Conservation (phyloP, 2,113 vertebrate species). For the Chelonoidis abingdonii region DNA sequence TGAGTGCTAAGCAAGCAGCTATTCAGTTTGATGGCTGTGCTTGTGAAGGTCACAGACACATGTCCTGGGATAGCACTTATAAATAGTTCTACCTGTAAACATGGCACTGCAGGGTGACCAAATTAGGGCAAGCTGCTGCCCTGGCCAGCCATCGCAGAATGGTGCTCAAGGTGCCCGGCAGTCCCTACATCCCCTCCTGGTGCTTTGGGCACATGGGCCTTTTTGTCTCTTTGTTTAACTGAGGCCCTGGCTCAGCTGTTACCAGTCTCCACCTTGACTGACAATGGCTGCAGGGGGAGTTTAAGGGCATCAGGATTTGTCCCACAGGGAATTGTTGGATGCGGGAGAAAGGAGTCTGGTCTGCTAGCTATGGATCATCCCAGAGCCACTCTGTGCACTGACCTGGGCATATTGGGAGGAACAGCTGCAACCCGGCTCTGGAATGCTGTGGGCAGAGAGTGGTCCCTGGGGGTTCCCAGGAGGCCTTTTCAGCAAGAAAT, state of each 20-base stretch:
- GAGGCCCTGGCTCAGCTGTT: background rate
- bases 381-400: background rate
- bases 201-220: background rate
- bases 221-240: background rate
- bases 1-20: background rate
- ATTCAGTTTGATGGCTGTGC: background rate
- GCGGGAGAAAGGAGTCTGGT: too few species aligned
- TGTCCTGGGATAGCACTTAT: background rate
- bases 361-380: too few species aligned
- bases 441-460: background rate
- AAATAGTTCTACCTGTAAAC: conserved; percentile 17
- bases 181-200: background rate
- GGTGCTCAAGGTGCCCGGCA: background rate
- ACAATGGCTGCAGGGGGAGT: background rate
- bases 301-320: background rate
- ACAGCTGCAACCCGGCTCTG: background rate
- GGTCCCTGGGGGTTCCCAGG: background rate
- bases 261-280: background rate
- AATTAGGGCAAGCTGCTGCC: background rate
- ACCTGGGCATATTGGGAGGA: background rate
- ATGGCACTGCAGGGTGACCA: background rate
- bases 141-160: background rate
- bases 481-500: background rate
- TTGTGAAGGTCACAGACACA: background rate
- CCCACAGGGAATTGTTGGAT: background rate